Conservation (phyloP, 2,113 vertebrate genomes). For the Scartelaos histophorus region DNA sequence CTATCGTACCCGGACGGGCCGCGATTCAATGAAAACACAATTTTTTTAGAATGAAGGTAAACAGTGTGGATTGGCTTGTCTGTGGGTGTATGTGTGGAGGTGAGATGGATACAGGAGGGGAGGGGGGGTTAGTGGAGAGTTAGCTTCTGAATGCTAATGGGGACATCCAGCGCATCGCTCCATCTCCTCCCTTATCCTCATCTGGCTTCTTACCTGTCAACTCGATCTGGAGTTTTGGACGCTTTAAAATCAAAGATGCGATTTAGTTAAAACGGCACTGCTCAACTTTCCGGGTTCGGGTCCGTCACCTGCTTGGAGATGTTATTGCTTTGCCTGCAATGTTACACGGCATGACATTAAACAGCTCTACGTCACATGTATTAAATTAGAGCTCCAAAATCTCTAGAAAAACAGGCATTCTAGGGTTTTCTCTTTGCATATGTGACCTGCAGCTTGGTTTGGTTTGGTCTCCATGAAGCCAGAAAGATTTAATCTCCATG, state of each 20-base stretch:
- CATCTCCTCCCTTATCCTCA: conserved; percentile 42
- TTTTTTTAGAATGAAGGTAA: conserved; percentile 1
- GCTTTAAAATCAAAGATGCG: neutral
- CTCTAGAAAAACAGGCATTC: no score
- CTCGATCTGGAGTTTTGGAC: neutral
- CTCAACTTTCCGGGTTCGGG: no score
- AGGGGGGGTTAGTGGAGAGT: conserved; percentile 36
- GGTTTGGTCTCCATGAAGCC: no score
- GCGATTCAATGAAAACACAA: conserved; percentile 11
- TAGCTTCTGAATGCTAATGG: conserved; percentile 67
- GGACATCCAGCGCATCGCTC: conserved; percentile 47
- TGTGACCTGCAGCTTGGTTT: no score
- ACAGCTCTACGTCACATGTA: no score
- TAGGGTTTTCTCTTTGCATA: no score
- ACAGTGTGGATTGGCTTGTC: neutral
- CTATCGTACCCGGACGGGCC: neutral
- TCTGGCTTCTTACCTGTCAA: conserved; percentile 25
- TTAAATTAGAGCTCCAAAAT: no score
- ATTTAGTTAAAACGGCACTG: neutral
- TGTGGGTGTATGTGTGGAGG: conserved; percentile 28
- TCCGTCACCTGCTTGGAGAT: no score
- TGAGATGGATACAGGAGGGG: conserved; percentile 50
- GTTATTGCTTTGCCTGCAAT: no score
- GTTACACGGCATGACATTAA: no score
- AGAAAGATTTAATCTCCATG: no score